Base-by-base conservation (phyloP, 2,113 vertebrate genomes). In the Bubo bubo region DNA sequence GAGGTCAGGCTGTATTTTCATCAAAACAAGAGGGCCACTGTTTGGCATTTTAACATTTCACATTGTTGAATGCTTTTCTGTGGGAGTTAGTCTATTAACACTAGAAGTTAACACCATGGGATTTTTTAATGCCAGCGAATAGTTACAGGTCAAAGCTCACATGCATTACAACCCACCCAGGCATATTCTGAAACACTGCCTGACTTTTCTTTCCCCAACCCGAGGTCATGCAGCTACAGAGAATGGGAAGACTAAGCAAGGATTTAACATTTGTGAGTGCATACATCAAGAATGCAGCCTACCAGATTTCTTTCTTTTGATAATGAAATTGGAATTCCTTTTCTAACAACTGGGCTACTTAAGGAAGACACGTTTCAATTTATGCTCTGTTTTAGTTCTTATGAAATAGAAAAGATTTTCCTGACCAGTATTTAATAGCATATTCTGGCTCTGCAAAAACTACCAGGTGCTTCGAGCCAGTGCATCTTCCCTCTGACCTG, bases 101-200 rank as follows among this genome's bases (percentile, higher is more conserved):
- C 35, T 64, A 79, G 17, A 86, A 91, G 72, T 71, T 87, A 92
- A 94, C 47, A 87, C 75, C n/a, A 56, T 8, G 34, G 24, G 1
- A 2, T 77, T 89, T 86, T 87, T 82, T 77, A 75, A 95, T 72
- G 80, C 79, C 55, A 97, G 59, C 79, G 95, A 97, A 97, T 21
- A 95, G 63, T 63, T 95, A 80, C 50, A 92, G 90, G 84, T 58
- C 94, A 96, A 96, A 95, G 91, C 71, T 97, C 93, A 96, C 68
- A 93, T 5, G 58, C 49, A 84, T 87, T 92, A 79, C 75, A 94
- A 70, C 87, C 91, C 79, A 96, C 88, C 58, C 47, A 79, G 53
- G 86, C 90, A 95, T 45, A 91, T 59, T 91, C 79, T 81, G 85
- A 95, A 84, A 95, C 91, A 92, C 53, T 91, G 72, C 52, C 53